phyloP scores from a whole-genome alignment of 2,888 invertebrate species.

The Dasysyrphus tricinctus region DNA sequence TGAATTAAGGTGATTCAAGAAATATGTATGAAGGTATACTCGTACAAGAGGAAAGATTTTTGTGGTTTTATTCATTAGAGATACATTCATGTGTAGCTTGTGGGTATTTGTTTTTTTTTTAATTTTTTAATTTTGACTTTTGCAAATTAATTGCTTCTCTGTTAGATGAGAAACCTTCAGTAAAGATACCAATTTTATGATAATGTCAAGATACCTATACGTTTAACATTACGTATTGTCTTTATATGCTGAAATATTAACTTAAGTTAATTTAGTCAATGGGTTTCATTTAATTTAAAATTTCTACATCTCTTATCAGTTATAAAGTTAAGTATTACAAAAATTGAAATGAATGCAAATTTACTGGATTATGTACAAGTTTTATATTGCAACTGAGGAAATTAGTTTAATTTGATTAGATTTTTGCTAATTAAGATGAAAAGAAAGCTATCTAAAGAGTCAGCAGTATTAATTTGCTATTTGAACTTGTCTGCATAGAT shows the following conservation, averaged over 20 bases:
- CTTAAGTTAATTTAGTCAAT: not conserved
- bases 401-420: not conserved
- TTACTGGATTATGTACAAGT: not conserved
- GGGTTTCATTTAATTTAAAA: not conserved
- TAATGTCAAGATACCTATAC: slow-evolving; percentile 20
- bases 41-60: slow-evolving; percentile 7
- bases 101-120: not conserved
- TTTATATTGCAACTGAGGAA: not conserved
- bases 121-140: not conserved
- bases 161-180: slow-evolving; percentile 26
- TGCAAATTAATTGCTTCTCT: slow-evolving; percentile 24
- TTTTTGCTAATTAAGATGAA: not conserved
- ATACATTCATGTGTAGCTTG: slow-evolving; percentile 16
- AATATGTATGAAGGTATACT: too few relatives aligned
- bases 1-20: slow-evolving; percentile 9
- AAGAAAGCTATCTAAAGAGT: not conserved
- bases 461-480: too few relatives aligned
- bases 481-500: too few relatives aligned
- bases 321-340: not conserved
- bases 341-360: slow-evolving; percentile 11
- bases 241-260: slow-evolving; percentile 5
- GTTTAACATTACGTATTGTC: not conserved
- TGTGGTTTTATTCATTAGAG: slow-evolving; percentile 18
- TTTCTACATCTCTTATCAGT: slow-evolving; percentile 20
- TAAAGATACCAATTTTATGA: slow-evolving; percentile 6